Conservation (phyloP, 2,113 vertebrate genomes). For the zebrafish (Danio rerio) region GRCz12tu NC_133199.1:25138001-25138500, state of each 20-base stretch:
- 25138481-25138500: not conserved
- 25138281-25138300: not conserved
- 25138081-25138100: not conserved
- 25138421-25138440: not conserved
- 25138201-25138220: not conserved
- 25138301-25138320: not conserved
- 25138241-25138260: not conserved
- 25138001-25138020: not conserved
- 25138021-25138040: not conserved
- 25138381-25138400: not conserved
- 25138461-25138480: not conserved
- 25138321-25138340: not conserved
- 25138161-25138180: not conserved
- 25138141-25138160: not conserved
- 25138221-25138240: not conserved
- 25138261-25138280: not conserved
- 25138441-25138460: not conserved
- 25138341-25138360: not conserved
- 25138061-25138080: not conserved
- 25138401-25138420: not conserved
- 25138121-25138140: not conserved
- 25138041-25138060: not conserved
- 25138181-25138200: not conserved
- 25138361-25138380: not conserved
- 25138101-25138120: not conserved